Evolutionary conservation across 2,888 invertebrate species (phyloP), one percentile per base, ranked within the genome.

Genomic region (Cyrtodaria siliqua): DNA sequence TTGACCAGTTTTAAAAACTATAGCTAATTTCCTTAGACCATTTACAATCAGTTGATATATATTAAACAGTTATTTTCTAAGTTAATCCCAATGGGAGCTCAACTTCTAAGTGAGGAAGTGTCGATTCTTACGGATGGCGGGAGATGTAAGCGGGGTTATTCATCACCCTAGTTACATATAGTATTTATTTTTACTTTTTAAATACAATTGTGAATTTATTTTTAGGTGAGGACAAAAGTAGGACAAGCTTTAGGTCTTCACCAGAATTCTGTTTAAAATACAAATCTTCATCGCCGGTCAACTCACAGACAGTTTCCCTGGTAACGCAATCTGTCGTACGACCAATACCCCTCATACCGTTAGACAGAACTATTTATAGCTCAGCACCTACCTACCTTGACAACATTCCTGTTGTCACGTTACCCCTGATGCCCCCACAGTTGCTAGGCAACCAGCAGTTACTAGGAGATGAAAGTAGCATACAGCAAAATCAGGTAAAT

Each of bases 361-460:
- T 80, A 24, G 75, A 76, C 29, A 50, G 61, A 16, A 52, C 76
- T 26, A 69, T 69, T 33, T 78, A 73, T 47, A 72, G 63, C 33
- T 57, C 75, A 14, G 70, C 75, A 24, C 72, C 77, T 14, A 73
- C 67, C 0, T 80, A 76, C 66, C 61, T 80, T 23, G 80, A 80
- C 49, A 76, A 57, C 18, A 44, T 76, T 12, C 69, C 69, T 0
- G 44, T 64, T 23, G 55, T 64, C 44, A 56, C 56, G 8, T 47
- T 64, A 2, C 64, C 64, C 2, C 2, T 64, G 56, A 44, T 64
- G 64, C 55, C 55, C 2, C 23, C 64, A 56, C 55, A 64, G 27
- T 53, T 63, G 38, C 56, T 56, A n/a, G 56, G 55, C 38, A 56
- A 53, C 42, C 55, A 55, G 6, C 55, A 33, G 23, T 14, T 55